Base-by-base conservation (phyloP, 2,888 invertebrate species). In the Heterodera filipjevi region DNA sequence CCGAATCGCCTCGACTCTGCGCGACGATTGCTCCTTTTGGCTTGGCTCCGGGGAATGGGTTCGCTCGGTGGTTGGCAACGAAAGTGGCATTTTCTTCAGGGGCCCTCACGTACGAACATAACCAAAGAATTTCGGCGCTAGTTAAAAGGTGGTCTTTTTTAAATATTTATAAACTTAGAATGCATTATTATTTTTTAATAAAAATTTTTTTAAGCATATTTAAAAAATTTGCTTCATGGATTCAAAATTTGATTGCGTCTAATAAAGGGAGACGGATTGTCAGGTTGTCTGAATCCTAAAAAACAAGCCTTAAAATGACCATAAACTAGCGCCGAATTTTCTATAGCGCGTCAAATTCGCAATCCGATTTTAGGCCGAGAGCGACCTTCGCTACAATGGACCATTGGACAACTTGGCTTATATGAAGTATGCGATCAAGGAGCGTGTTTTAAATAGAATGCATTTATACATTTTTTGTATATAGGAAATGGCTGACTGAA, bases 1-100 rank as follows among this genome's bases (percentile, higher is more conserved):
- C 74, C 80, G 86, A 81, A 75, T 82, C 5, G 85, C 97, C 0
- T 93, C 93, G 10, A 94, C 94, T 88, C 92, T 97, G 14, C 94
- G 97, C 89, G 95, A 99, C 89, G 98, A 99, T 89, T 99, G 99
- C 89, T 92, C 93, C 82, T 99, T 99, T 89, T 94, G 94, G 90
- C 94, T 93, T 87, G 95, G 95, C 0, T 94, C 95, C 90, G 97
- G 95, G 59, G 85, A 83, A 22, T 85, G 85, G 85, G 46, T 77
- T 32, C 30, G 46, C n/a, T 33, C 75, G 27, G 33, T 70, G 35
- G 78, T 77, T 73, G 75, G 81, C 66, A 77, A 80, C 64, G 71
- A 49, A 71, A 77, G 79, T 72, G 76, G 53, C 66, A 35, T 83
- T 27, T 77, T 76, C 44, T 86, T 83, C 77, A 35, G 81, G 49